Evolutionary conservation across 2,888 invertebrate species (phyloP).

Genomic region (Therioaphis trifolii): DNA sequence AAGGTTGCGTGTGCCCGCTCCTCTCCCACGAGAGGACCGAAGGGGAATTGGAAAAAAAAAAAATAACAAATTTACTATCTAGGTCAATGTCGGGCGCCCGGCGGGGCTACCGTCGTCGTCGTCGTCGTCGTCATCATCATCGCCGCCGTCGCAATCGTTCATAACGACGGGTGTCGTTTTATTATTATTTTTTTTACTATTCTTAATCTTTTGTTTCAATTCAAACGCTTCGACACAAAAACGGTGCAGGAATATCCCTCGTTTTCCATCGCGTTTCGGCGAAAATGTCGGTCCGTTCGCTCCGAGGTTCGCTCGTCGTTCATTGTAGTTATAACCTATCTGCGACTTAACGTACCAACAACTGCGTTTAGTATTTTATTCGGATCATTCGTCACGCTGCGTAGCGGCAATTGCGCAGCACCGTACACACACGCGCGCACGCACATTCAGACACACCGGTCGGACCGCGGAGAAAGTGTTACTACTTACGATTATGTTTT

Average conservation of each 20-base stretch:
- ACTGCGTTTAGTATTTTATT: not conserved
- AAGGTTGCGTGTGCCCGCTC: not conserved
- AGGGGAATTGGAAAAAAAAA: not conserved
- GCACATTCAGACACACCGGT: not conserved
- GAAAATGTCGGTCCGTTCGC: too few species aligned
- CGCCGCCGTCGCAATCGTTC: too few species aligned
- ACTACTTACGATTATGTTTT: not conserved
- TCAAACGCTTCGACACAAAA: too few species aligned
- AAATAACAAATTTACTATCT: constrained; percentile 1
- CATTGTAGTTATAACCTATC: too few species aligned
- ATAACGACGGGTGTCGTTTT: not conserved
- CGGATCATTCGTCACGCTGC: constrained; percentile 3
- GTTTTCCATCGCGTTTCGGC: too few species aligned
- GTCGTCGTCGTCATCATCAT: not conserved
- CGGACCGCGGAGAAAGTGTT: constrained; percentile 48
- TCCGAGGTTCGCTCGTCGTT: not conserved
- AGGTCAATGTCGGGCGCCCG: constrained; percentile 22
- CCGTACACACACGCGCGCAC: too few species aligned
- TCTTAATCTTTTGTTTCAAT: too few species aligned
- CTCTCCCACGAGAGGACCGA: not conserved
- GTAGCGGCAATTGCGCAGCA: not conserved
- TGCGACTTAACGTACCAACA: too few species aligned
- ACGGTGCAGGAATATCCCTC: too few species aligned
- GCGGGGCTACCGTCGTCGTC: not conserved
- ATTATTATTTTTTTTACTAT: not conserved